Evolutionary conservation across 2,888 invertebrate species (phyloP).

Genomic region (Ormyrus thymus): DNA sequence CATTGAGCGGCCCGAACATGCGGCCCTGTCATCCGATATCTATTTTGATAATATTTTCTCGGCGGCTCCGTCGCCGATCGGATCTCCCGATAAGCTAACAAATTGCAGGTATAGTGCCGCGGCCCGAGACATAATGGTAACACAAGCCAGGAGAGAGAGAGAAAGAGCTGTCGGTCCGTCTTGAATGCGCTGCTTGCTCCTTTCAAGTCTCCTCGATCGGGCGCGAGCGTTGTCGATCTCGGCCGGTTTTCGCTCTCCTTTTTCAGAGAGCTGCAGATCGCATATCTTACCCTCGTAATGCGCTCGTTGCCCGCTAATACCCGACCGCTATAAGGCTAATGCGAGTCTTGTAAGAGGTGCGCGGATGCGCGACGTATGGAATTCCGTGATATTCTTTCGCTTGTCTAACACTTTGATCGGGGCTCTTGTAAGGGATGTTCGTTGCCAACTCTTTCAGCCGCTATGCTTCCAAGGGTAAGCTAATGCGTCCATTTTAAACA

Average conservation of each 20-base stretch:
- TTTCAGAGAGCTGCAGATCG: too few species aligned
- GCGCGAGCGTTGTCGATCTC: too few species aligned
- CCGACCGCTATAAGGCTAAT: too few species aligned
- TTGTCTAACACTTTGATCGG: constrained; percentile 48
- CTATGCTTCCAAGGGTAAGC: too few species aligned
- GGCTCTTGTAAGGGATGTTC: constrained; percentile 26
- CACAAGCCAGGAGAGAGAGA: constrained; percentile 62
- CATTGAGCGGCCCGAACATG: background rate
- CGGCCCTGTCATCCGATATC: too few species aligned
- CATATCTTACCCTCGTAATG: too few species aligned
- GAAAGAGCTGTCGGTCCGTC: constrained; percentile 53
- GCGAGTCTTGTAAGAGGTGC: background rate
- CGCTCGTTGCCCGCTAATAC: too few species aligned
- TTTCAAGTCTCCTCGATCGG: constrained; percentile 62
- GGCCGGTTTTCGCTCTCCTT: too few species aligned
- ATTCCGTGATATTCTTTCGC: constrained; percentile 1
- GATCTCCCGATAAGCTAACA: constrained; percentile 66
- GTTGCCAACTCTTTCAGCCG: too few species aligned
- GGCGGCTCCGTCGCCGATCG: constrained; percentile 60
- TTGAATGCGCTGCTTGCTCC: constrained; percentile 67
- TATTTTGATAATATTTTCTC: too few species aligned
- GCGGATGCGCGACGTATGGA: constrained; percentile 19
- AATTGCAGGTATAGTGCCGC: constrained; percentile 72
- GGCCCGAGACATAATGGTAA: constrained; percentile 67
- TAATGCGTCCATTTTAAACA: too few species aligned